These are phyloP conservation scores for Mallateleia sp. DNA, from an alignment of 2,888 invertebrate species.

Conservation along the genomic window DNA sequence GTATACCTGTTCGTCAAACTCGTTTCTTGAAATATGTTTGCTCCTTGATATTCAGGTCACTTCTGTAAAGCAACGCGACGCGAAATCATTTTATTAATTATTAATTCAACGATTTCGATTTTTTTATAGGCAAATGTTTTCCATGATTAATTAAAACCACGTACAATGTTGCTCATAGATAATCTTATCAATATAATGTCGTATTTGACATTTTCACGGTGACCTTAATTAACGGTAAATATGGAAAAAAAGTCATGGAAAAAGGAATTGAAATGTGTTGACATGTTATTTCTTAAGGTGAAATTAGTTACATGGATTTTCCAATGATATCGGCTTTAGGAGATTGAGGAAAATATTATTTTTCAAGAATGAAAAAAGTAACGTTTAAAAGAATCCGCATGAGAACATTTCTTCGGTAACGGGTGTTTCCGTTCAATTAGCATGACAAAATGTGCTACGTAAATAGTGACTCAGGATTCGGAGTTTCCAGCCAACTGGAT, in stretches of 20 bases:
- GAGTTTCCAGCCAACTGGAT: slow-evolving; percentile 73
- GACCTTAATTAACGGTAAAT: slow-evolving; percentile 34
- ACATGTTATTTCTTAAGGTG: neutral
- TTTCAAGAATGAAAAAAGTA: too few species aligned
- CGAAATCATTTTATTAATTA: slow-evolving; percentile 28
- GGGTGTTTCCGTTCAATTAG: slow-evolving; percentile 66
- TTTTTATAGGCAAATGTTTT: too few species aligned
- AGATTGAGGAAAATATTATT: neutral
- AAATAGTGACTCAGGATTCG: slow-evolving; percentile 69
- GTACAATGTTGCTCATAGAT: slow-evolving; percentile 7
- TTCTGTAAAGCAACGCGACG: slow-evolving; percentile 11
- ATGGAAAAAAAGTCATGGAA: neutral
- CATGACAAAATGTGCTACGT: slow-evolving; percentile 64
- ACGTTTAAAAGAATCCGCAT: too few species aligned
- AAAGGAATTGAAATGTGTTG: neutral
- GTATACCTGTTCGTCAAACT: too few species aligned
- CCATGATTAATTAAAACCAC: neutral
- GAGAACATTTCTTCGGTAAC: slow-evolving; percentile 32
- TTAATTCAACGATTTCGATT: slow-evolving; percentile 7
- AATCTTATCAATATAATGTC: slow-evolving; percentile 8
- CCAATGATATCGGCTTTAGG: neutral
- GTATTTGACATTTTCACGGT: slow-evolving; percentile 17
- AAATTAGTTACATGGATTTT: neutral
- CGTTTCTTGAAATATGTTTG: neutral
- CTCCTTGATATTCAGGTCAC: slow-evolving; percentile 47